Conservation (phyloP, 2,797 vertebrate genomes). For the Mus minutoides region DNA sequence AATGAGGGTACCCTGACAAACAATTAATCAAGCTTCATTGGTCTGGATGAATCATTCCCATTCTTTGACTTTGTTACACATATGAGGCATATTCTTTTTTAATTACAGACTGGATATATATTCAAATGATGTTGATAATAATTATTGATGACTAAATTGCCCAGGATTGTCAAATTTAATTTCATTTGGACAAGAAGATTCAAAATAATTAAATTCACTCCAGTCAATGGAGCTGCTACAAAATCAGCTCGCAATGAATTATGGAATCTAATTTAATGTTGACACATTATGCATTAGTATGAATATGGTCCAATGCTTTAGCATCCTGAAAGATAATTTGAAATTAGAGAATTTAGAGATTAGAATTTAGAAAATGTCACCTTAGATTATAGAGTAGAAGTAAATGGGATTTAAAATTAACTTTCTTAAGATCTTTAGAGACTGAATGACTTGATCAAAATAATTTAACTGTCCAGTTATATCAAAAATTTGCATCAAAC, state of each 20-base stretch:
- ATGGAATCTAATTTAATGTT: constrained; percentile 68
- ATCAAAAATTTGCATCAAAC: constrained; percentile 37
- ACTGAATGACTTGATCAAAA: constrained; percentile 33
- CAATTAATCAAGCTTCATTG: constrained; percentile 66
- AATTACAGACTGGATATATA: constrained; percentile 71
- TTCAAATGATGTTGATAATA: constrained; percentile 70
- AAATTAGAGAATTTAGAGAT: constrained; percentile 44
- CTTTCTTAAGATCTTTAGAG: constrained; percentile 16
- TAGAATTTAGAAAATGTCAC: constrained; percentile 30
- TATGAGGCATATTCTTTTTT: constrained; percentile 59
- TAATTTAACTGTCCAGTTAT: constrained; percentile 43
- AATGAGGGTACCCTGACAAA: constrained; percentile 65
- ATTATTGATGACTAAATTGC: constrained; percentile 68
- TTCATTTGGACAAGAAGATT: constrained; percentile 71
- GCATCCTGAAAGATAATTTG: constrained; percentile 46
- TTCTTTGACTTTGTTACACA: constrained; percentile 65
- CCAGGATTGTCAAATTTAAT: constrained; percentile 62
- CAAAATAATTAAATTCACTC: constrained; percentile 70
- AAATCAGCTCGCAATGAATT: constrained; percentile 58
- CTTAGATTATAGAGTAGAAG: not conserved
- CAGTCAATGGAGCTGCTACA: constrained; percentile 64
- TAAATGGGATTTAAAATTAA: constrained; percentile 50
- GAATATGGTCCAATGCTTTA: constrained; percentile 12
- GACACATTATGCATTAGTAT: constrained; percentile 22
- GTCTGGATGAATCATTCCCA: constrained; percentile 69